Evolutionary conservation across 2,888 invertebrate species (phyloP).

Genomic region (Chromoteleia sp.): DNA sequence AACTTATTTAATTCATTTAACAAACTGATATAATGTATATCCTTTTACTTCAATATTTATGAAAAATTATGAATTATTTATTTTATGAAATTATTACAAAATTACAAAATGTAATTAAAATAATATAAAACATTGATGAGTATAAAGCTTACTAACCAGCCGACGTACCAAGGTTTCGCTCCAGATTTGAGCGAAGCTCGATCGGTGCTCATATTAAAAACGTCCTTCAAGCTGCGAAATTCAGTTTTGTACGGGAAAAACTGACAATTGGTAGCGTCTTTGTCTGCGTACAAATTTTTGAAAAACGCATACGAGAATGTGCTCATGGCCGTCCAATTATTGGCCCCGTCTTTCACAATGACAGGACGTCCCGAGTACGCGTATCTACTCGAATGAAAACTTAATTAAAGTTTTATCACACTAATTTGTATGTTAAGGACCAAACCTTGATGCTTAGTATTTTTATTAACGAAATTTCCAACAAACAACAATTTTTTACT

Average conservation of each 20-base stretch:
- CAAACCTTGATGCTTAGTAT: no score
- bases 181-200: constrained; percentile 88
- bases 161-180: constrained; percentile 90
- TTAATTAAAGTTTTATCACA: neutral
- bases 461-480: no score
- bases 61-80: no score
- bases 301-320: constrained; percentile 94
- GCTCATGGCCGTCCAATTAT: constrained; percentile 91
- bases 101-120: neutral
- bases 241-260: constrained; percentile 97
- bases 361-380: constrained; percentile 93
- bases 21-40: no score
- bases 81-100: no score
- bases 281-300: constrained; percentile 89
- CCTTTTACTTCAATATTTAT: no score
- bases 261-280: constrained; percentile 89
- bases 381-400: constrained; percentile 75
- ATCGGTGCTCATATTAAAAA: constrained; percentile 91
- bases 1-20: no score
- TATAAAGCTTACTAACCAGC: constrained; percentile 86
- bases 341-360: constrained; percentile 93
- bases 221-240: constrained; percentile 91
- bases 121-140: no score
- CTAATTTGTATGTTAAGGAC: no score
- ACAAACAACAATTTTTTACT: no score